Conservation (phyloP, 2,888 invertebrate genomes). For the Tachystola acroxantha region DNA sequence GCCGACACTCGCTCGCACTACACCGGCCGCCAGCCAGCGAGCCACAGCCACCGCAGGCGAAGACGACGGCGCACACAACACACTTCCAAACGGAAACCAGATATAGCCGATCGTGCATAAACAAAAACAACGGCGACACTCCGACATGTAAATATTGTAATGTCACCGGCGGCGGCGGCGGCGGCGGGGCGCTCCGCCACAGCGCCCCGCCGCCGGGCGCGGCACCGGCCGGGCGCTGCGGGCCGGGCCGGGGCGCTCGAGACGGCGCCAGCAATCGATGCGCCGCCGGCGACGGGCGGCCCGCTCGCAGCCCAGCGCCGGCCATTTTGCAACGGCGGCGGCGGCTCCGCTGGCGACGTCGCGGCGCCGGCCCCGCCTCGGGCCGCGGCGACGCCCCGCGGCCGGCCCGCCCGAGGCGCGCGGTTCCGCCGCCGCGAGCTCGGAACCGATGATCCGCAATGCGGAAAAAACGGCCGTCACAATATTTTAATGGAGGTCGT, state of each 20-base stretch:
- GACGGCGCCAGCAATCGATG: conserved; percentile 76
- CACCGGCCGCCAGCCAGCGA: too few species aligned
- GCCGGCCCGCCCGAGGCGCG: conserved; percentile 3
- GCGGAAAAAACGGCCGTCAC: conserved; percentile 77
- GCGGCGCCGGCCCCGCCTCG: conserved; percentile 55
- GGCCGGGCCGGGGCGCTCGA: conserved; percentile 38
- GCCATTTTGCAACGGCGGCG: conserved; percentile 43
- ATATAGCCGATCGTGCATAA: too few species aligned
- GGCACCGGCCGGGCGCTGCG: neutral
- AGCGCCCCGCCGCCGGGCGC: too few species aligned
- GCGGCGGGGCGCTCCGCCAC: neutral
- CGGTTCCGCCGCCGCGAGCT: conserved; percentile 14
- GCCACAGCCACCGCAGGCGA: too few species aligned
- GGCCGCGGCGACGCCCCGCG: conserved; percentile 55
- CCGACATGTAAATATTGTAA: too few species aligned
- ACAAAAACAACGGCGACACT: too few species aligned
- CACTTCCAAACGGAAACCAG: too few species aligned
- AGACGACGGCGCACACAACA: too few species aligned
- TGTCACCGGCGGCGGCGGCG: neutral
- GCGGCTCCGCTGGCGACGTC: conserved; percentile 52
- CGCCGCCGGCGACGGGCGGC: conserved; percentile 46
- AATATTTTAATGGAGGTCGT: conserved; percentile 77
- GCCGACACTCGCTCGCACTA: too few species aligned
- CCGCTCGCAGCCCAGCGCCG: conserved; percentile 22
- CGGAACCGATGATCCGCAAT: conserved; percentile 63